Evolutionary conservation across 2,888 invertebrate species (phyloP).

Genomic region (Ophioninae sp.): DNA sequence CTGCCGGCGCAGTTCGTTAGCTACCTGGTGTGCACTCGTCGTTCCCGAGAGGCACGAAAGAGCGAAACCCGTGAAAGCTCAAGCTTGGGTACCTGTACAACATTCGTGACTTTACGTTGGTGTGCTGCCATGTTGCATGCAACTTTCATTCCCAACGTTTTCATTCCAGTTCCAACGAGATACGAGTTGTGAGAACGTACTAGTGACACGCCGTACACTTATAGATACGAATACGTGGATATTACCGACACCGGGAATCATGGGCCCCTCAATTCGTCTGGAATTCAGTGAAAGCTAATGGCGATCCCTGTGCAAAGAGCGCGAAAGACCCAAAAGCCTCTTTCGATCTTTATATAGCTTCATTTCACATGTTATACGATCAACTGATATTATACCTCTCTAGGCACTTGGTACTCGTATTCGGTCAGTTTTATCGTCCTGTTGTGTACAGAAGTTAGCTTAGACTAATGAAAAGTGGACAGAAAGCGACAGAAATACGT

Average conservation of each 20-base stretch:
- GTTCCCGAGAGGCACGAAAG: conserved; percentile 30
- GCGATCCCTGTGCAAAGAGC: neutral
- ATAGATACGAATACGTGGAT: neutral
- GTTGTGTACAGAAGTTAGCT: too few relatives aligned
- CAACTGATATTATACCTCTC: neutral
- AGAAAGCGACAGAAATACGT: too few relatives aligned
- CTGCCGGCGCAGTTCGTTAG: conserved; percentile 63
- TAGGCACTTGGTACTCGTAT: neutral
- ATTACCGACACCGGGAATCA: too few relatives aligned
- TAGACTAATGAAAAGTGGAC: too few relatives aligned
- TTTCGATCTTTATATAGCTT: neutral
- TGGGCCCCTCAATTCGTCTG: neutral
- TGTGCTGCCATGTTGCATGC: conserved; percentile 5
- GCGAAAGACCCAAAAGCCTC: neutral
- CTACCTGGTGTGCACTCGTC: conserved; percentile 62
- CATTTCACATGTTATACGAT: neutral
- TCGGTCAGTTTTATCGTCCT: neutral
- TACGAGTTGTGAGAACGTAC: neutral
- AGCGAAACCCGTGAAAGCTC: conserved; percentile 20
- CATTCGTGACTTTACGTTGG: neutral
- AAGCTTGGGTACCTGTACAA: conserved; percentile 15
- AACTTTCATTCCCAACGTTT: neutral
- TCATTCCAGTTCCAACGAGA: neutral
- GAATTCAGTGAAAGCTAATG: neutral
- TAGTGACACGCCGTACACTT: neutral